Evolutionary conservation across 2,888 invertebrate genomes (phyloP).

Genomic region (Archaeoteleia sp.): DNA sequence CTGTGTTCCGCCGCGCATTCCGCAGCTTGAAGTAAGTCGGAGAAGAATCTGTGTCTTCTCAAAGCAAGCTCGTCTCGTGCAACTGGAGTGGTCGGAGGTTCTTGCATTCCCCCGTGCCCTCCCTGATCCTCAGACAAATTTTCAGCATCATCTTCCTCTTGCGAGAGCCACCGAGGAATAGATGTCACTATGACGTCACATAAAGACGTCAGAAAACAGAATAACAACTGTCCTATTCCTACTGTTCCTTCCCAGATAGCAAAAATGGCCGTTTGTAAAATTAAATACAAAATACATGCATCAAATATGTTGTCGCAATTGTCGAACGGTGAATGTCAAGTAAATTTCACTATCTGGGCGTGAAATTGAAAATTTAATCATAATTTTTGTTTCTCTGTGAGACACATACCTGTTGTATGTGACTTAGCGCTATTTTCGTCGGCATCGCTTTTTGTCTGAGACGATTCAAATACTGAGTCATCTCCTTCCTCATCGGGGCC

Average conservation of each 20-base stretch:
- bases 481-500: conserved; percentile 71
- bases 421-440: too few species aligned
- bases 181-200: conserved; percentile 51
- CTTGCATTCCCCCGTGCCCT: conserved; percentile 77
- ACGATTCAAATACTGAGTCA: conserved; percentile 71
- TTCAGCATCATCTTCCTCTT: conserved; percentile 74
- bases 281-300: too few species aligned
- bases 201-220: too few species aligned
- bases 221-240: too few species aligned
- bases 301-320: too few species aligned
- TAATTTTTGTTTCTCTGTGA: too few species aligned
- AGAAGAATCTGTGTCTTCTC: conserved; percentile 85
- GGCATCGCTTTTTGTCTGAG: conserved; percentile 46
- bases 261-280: too few species aligned
- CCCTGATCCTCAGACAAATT: conserved; percentile 65
- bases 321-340: too few species aligned
- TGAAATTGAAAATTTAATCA: too few species aligned
- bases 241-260: too few species aligned
- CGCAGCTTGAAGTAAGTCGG: conserved; percentile 84
- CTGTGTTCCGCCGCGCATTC: conserved; percentile 84
- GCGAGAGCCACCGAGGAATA: conserved; percentile 69
- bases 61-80: conserved; percentile 87
- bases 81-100: conserved; percentile 85
- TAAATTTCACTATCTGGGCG: too few species aligned
- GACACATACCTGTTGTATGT: too few species aligned